Evolutionary conservation across 1,140 invertebrate species (phyloP).

Genomic region (Micrasema minimum): DNA sequence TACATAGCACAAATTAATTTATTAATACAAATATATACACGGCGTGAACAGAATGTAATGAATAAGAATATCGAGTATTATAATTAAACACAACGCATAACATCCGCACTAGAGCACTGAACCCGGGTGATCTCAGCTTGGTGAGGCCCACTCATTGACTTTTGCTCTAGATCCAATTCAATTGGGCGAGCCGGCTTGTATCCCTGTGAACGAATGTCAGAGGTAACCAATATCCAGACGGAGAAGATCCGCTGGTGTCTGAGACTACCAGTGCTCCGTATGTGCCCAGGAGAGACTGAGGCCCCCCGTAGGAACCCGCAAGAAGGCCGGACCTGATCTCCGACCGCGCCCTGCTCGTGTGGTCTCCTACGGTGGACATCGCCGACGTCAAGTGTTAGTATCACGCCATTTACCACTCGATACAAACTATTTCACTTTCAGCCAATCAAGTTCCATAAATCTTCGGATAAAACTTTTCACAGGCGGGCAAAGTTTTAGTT

Average conservation of each 20-base stretch:
- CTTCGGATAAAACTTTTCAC: too few relatives aligned
- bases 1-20: too few relatives aligned
- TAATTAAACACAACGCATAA: too few relatives aligned
- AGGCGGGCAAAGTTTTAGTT: too few relatives aligned
- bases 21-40: too few relatives aligned
- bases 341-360: conserved; percentile 92
- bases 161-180: conserved; percentile 64
- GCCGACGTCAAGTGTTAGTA: conserved; percentile 86
- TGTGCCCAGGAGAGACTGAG: conserved; percentile 84
- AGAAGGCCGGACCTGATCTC: conserved; percentile 69
- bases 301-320: conserved; percentile 70
- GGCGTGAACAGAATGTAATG: too few relatives aligned
- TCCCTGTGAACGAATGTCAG: conserved; percentile 55
- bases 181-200: conserved; percentile 40
- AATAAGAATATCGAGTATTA: too few relatives aligned
- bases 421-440: too few relatives aligned
- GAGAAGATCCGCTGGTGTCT: conserved; percentile 94
- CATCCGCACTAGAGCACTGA: conserved; percentile 26
- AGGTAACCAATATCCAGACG: conserved; percentile 76
- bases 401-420: conserved; percentile 1
- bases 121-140: conserved; percentile 12
- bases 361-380: conserved; percentile 92
- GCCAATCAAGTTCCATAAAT: too few relatives aligned
- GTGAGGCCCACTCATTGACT: conserved; percentile 48
- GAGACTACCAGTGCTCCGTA: conserved; percentile 92